Evolutionary conservation across 2,888 invertebrate species (phyloP).

Genomic region (Melinaea marsaeus): DNA sequence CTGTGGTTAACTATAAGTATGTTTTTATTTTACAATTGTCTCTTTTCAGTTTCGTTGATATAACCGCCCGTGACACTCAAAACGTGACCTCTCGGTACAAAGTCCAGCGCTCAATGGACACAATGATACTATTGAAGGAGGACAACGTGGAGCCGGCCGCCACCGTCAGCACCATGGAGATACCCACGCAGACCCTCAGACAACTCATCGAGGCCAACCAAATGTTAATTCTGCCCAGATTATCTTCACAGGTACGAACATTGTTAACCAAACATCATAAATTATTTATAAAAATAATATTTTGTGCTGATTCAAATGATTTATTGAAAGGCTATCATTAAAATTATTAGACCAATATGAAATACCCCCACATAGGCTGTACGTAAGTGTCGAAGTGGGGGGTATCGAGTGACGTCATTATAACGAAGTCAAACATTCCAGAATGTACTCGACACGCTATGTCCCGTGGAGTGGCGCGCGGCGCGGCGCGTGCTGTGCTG

Average conservation of each 20-base stretch:
- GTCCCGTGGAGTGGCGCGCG: conserved; percentile 92
- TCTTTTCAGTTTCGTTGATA: conserved; percentile 80
- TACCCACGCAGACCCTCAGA: conserved; percentile 90
- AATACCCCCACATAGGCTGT: too few relatives aligned
- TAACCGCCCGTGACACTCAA: conserved; percentile 79
- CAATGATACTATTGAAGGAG: conserved; percentile 93
- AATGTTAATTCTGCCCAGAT: conserved; percentile 89
- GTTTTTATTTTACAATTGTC: conserved; percentile 7
- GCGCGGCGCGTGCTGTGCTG: conserved; percentile 84
- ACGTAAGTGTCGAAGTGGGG: too few relatives aligned
- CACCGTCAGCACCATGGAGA: conserved; percentile 92
- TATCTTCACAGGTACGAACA: conserved; percentile 88
- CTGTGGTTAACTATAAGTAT: not conserved
- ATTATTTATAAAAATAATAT: not conserved
- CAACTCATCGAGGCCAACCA: conserved; percentile 94
- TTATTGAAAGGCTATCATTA: too few relatives aligned
- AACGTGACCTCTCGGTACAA: conserved; percentile 83
- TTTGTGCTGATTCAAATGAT: not conserved
- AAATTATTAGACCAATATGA: too few relatives aligned
- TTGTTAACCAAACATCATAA: not conserved
- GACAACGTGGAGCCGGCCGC: conserved; percentile 88
- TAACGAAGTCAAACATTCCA: conserved; percentile 38
- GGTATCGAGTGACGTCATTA: too few relatives aligned
- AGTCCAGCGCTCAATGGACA: conserved; percentile 78
- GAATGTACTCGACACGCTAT: conserved; percentile 87